Evolutionary conservation across 1,140 invertebrate species (phyloP).

Genomic region (Bombus vancouverensis): DNA sequence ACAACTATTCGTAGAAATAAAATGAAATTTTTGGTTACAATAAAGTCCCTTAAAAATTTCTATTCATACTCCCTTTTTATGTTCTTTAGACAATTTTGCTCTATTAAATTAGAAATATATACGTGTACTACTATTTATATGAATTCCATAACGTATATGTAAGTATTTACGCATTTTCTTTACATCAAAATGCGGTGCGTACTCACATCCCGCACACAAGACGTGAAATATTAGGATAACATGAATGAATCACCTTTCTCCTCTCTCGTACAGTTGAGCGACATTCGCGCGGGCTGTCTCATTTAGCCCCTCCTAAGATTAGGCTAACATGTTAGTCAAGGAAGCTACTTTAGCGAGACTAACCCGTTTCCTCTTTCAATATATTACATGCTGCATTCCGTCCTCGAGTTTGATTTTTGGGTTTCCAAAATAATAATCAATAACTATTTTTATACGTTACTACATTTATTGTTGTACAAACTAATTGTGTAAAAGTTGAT

Average conservation of each 20-base stretch:
- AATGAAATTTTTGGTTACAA: background rate
- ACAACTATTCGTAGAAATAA: background rate
- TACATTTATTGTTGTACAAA: background rate
- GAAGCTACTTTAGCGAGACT: constrained; percentile 2
- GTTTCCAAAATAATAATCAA: background rate
- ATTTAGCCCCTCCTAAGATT: constrained; percentile 80
- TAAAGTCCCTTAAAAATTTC: background rate
- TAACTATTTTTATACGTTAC: background rate
- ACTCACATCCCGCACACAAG: constrained; percentile 76
- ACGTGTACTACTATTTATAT: background rate
- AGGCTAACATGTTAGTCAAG: constrained; percentile 67
- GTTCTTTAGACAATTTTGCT: background rate
- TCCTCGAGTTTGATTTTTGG: background rate
- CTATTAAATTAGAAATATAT: background rate
- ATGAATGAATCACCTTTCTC: constrained; percentile 68
- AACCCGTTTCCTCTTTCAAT: background rate
- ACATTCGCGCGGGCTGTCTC: constrained; percentile 82
- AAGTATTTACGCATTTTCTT: constrained; percentile 35
- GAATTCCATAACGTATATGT: background rate
- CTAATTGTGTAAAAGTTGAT: background rate
- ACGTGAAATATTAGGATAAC: constrained; percentile 61
- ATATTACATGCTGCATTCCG: too few relatives aligned
- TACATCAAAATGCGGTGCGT: constrained; percentile 59
- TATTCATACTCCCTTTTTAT: background rate
- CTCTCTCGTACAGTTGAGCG: constrained; percentile 74